Evolutionary conservation across 2,113 vertebrate species (phyloP).

Genomic region (Dromas ardeola): DNA sequence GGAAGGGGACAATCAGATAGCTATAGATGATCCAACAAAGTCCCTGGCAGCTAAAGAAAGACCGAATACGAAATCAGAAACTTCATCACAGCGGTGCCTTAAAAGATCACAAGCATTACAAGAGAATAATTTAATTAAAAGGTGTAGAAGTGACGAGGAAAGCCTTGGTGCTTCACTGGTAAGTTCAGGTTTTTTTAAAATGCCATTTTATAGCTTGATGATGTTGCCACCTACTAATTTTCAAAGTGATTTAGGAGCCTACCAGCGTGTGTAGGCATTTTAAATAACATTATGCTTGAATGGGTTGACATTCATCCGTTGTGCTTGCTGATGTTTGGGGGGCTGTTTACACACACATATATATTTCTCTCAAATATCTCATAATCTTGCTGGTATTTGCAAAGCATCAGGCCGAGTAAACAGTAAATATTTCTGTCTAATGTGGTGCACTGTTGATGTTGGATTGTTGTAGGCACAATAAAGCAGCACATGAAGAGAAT

Average conservation of each 20-base stretch:
- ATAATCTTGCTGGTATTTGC: too few relatives aligned
- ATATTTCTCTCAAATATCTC: too few relatives aligned
- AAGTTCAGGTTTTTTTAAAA: slow-evolving; percentile 42
- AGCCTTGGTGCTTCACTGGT: slow-evolving; percentile 54
- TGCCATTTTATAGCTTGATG: not conserved
- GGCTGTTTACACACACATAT: too few relatives aligned
- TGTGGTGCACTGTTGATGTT: too few relatives aligned
- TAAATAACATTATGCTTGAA: not conserved
- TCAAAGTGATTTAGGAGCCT: not conserved
- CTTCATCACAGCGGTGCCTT: slow-evolving; percentile 28
- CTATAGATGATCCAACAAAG: not conserved
- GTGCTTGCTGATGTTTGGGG: not conserved
- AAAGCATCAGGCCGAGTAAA: too few relatives aligned
- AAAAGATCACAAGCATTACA: slow-evolving; percentile 74
- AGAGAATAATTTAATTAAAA: slow-evolving; percentile 77
- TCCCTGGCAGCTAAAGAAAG: slow-evolving; percentile 11
- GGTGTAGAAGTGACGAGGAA: slow-evolving; percentile 62
- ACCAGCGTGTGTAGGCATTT: not conserved
- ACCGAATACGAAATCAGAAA: slow-evolving; percentile 32
- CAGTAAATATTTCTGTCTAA: not conserved
- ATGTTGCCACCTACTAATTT: not conserved
- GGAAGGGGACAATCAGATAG: not conserved
- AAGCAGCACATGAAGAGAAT: not conserved
- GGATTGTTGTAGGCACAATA: not conserved
- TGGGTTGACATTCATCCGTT: not conserved